Evolutionary conservation across 1,140 invertebrate genomes (phyloP), one percentile per base, ranked within the genome.

Genomic region (Caenorhabditis remanei): DNA sequence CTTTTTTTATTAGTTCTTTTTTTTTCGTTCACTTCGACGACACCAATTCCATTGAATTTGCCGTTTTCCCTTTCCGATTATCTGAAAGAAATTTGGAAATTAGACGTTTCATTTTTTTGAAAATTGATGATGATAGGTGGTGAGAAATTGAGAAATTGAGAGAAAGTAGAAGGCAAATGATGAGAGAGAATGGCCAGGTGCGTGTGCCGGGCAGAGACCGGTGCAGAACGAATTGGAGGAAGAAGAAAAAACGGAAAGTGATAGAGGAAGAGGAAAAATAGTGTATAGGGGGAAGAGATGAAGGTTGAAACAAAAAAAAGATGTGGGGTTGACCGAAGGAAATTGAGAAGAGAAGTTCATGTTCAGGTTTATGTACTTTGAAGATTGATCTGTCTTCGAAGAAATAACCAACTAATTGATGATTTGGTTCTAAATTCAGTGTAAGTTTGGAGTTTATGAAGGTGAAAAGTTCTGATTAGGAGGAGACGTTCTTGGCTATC

Each of bases 161-260:
- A 71, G 61, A 65, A 41, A 40, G 16, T 32, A 32, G 32, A 32
- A n/a, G 65, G 65, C 9, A 24, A 63, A 63, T 63, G 61, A 63
- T 63, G 61, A 63, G 46, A 79, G 71, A 32, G 71, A 79, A 79
- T 79, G 71, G 46, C 71, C 71, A 79, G 71, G 71, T 79, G 71
- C 71, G 46, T 79, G 71, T 79, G 71, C 71, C 71, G 13, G 71
- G 71, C 46, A 79, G 71, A 79, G 71, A 79, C 71, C 71, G 71
- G 71, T 79, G 71, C 71, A 50, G 71, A 79, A 79, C 71, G 71
- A 79, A 53, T 24, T 50, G 71, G 13, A 46, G 67, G 67, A 50
- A 32, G 24, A 79, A 79, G 16, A 79, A 71, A 79, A 79, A 50
- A 79, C 46, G 71, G 71, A 79, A 79, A 79, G 71, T 79, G 71